Evolutionary conservation across 1,140 invertebrate genomes (phyloP).

Genomic region (Pogonus chalceus): DNA sequence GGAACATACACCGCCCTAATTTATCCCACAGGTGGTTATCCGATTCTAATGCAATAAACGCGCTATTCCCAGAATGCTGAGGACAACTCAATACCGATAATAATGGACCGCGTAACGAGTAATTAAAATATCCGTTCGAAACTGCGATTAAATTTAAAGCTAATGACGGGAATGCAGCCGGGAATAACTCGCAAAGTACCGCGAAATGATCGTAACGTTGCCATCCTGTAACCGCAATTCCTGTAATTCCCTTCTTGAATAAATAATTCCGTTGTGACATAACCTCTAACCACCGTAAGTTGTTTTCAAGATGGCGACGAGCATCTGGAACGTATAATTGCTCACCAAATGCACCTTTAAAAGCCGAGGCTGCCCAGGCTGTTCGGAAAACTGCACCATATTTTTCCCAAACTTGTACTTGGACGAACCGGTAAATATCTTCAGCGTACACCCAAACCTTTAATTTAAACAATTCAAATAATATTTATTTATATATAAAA

Average conservation of each 20-base stretch:
- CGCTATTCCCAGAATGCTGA: constrained; percentile 16
- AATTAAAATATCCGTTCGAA: constrained; percentile 46
- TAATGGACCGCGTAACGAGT: constrained; percentile 37
- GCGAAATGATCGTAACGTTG: constrained; percentile 85
- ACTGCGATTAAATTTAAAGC: constrained; percentile 46
- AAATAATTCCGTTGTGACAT: constrained; percentile 39
- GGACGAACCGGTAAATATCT: constrained; percentile 35
- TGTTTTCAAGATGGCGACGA: constrained; percentile 53
- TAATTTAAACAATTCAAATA: not conserved
- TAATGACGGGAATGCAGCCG: constrained; percentile 64
- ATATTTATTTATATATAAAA: not conserved
- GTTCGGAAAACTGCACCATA: constrained; percentile 68
- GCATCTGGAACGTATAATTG: constrained; percentile 53
- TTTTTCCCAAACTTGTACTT: constrained; percentile 57
- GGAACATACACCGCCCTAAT: constrained; percentile 39
- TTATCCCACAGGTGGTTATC: constrained; percentile 43
- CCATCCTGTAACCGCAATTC: constrained; percentile 67
- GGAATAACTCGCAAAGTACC: constrained; percentile 77
- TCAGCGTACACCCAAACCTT: constrained; percentile 67
- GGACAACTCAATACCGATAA: constrained; percentile 47
- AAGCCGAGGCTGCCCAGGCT: constrained; percentile 79
- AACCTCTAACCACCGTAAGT: constrained; percentile 52
- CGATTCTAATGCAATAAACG: constrained; percentile 36
- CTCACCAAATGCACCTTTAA: constrained; percentile 76
- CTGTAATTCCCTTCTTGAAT: constrained; percentile 19